Evolutionary conservation across 2,888 invertebrate species (phyloP), one percentile per base, ranked within the genome.

Genomic region (Eilema caniola): DNA sequence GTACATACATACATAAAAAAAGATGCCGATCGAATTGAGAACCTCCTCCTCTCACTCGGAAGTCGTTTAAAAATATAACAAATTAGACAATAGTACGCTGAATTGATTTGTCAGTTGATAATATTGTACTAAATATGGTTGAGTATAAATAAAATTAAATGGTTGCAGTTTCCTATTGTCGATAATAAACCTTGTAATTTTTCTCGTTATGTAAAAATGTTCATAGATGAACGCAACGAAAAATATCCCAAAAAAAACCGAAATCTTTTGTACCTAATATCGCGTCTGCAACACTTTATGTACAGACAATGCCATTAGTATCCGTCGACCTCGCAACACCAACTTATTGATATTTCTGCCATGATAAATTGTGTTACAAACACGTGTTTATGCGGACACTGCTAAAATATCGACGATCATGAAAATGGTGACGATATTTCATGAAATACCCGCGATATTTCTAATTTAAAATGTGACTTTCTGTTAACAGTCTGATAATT

Each of bases 291-390:
- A n/a, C 25, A 16, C 57, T 25, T 72, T 79, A 77, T 81, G 72
- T 75, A 78, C 74, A 74, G 71, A 79, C 81, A 83, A 73, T 76
- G 74, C 85, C 90, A 92, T 93, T 92, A 90, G 89, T 93, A 88
- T 88, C 87, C 90, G 93, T 93, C 93, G 87, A 77, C 87, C 84
- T 76, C 77, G 67, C 76, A 77, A 83, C 74, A 84, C 86, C 86
- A 77, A 89, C 86, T 90, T 93, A 93, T 93, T 93, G 93, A 93
- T 93, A 93, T 92, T 92, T 89, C 83, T 85, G 85, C 85, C 72
- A 87, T 93, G 92, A 93, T 90, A 92, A 93, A 93, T 90, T 87
- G 83, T 85, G 80, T 83, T 77, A 76, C 82, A 73, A 88, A 87
- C 87, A 88, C 85, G 84, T 84, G 83, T 83, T 83, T 81, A 77